Conservation (phyloP, 2,113 vertebrate genomes). For the Rhinoptilus africanus region DNA sequence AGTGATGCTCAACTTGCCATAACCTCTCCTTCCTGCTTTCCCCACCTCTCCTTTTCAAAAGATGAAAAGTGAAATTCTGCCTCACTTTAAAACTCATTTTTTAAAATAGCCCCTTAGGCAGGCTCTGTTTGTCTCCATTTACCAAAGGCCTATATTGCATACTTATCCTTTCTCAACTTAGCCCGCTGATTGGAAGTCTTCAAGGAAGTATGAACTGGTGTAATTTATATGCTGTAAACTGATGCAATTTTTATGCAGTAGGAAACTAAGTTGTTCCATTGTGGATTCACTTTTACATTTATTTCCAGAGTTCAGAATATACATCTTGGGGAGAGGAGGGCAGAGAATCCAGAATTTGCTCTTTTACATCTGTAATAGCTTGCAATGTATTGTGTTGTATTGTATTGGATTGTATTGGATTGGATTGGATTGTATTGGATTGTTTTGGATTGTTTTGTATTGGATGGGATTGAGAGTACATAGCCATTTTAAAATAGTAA, state of each 20-base stretch:
- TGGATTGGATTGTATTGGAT: not conserved
- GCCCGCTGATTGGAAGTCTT: not conserved
- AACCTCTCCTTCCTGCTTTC: not conserved
- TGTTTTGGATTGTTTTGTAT: not conserved
- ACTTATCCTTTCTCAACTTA: not conserved
- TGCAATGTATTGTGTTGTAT: not conserved
- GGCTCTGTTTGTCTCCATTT: not conserved
- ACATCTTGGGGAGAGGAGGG: rapidly evolving
- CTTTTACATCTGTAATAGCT: not conserved
- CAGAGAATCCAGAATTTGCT: not conserved
- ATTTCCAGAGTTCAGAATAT: not conserved
- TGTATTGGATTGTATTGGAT: not conserved
- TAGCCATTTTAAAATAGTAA: not conserved
- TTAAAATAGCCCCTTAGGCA: not conserved
- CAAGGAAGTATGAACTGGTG: not conserved
- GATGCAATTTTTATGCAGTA: not conserved
- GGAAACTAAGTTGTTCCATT: not conserved
- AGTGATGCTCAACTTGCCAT: not conserved
- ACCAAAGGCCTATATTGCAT: not conserved
- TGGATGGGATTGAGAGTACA: not conserved
- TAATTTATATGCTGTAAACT: not conserved
- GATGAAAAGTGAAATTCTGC: not conserved
- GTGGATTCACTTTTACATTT: not conserved
- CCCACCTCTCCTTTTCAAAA: not conserved
- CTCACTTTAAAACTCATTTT: not conserved